A percentile compares a stretch with the other conserved stretches of the same genome.
phyloP scores from a whole-genome alignment of 64 coral and sea anemone genomes.

The Orbicella faveolata region DNA sequence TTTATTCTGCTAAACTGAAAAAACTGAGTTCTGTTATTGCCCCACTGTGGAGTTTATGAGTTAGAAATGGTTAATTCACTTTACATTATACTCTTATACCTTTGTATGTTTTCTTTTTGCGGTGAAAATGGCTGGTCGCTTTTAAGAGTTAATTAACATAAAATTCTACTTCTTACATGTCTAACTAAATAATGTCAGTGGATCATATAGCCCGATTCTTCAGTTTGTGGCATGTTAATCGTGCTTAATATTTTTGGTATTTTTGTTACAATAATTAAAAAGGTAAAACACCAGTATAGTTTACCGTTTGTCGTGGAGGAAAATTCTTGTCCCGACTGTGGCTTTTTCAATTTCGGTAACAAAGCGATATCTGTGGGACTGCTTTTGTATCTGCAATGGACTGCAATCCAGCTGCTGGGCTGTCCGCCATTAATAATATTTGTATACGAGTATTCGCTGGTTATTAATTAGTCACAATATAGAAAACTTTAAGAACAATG shows the following conservation, averaged over 20 bases:
- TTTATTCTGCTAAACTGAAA: too few relatives aligned
- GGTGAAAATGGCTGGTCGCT: neutral
- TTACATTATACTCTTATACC: neutral
- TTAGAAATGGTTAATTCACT: neutral
- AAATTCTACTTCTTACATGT: neutral
- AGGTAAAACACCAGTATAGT: neutral
- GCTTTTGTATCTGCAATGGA: neutral
- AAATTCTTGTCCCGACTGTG: neutral
- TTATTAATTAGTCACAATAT: slow-evolving; percentile 11
- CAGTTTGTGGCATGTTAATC: too few relatives aligned
- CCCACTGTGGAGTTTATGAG: neutral
- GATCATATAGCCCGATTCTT: neutral
- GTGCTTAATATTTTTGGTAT: neutral
- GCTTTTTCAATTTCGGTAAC: slow-evolving; percentile 10
- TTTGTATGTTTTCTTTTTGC: neutral
- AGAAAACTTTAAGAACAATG: neutral
- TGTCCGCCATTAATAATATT: neutral
- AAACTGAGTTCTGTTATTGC: too few relatives aligned
- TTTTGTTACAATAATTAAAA: neutral
- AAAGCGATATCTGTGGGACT: neutral
- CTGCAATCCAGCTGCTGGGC: neutral
- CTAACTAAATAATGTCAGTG: neutral
- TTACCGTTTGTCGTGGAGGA: neutral
- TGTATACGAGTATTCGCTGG: neutral
- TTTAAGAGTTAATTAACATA: neutral